These are phyloP conservation scores for Microctonus hyperodae DNA, from an alignment of 2,888 invertebrate genomes.

Conservation along the genomic window DNA sequence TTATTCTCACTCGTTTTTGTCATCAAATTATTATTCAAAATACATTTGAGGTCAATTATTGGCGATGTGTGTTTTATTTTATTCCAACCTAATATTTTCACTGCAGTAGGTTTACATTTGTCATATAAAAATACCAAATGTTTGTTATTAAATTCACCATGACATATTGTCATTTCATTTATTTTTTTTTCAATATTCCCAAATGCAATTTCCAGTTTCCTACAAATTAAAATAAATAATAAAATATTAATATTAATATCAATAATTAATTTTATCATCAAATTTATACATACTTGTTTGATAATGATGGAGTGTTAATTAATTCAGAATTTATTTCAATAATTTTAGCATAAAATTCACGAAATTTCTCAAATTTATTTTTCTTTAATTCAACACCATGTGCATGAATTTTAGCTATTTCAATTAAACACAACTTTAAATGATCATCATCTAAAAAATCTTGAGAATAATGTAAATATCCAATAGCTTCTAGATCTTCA, in stretches of 20 bases:
- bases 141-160: conserved; percentile 41
- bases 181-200: conserved; percentile 37
- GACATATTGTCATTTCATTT: conserved; percentile 48
- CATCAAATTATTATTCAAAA: conserved; percentile 35
- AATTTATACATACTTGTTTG: conserved; percentile 31
- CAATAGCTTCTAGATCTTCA: conserved; percentile 49
- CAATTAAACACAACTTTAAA: conserved; percentile 43
- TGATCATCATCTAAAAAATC: conserved; percentile 47
- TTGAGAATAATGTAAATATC: conserved; percentile 40
- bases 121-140: conserved; percentile 47
- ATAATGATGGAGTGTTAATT: conserved; percentile 17
- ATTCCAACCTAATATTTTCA: conserved; percentile 54
- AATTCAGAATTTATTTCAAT: conserved; percentile 38
- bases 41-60: conserved; percentile 48
- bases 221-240: neutral
- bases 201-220: neutral
- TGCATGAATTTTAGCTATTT: conserved; percentile 51
- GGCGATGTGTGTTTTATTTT: conserved; percentile 50
- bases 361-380: conserved; percentile 43
- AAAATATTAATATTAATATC: conserved; percentile 23
- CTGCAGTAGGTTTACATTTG: conserved; percentile 44
- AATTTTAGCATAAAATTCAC: conserved; percentile 51
- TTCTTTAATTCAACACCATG: conserved; percentile 46
- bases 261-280: neutral
- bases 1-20: neutral